Base-by-base conservation (phyloP, 2,113 vertebrate genomes). In the Nycticebus coucang region DNA sequence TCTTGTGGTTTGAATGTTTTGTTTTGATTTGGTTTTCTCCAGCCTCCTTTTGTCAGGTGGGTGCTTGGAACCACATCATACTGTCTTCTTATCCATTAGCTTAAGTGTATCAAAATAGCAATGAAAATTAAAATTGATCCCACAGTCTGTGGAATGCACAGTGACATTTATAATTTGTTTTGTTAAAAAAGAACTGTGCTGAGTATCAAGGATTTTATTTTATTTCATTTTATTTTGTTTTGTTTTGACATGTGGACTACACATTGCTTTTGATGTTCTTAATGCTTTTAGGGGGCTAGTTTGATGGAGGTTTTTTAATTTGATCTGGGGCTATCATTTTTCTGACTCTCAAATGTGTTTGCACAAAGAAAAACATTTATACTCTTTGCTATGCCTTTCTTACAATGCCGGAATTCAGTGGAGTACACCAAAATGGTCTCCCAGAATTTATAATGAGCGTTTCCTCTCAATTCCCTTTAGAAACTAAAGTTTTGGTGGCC, bases 331-430 rank as follows among this genome's bases (percentile, higher is more conserved):
- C 14, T 87, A 80, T 93, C 41, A 55, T 37, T 94, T 84, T 79
- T 80, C 71, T 92, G 69, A 86, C 91, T 83, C 60, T 95, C 68
- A 86, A n/a, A 86, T 28, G 72, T 72, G 60, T 94, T 95, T 93
- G 18, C 21, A 77, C 13, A 90, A 68, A 95, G 6, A 87, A 33
- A 87, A 80, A 87, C 35, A n/a, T 77, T 79, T 93, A 87, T 83
- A 9, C 2, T 78, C 53, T 78, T 81, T 77, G 19, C 79, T 55
- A 50, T 77, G 68, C 35, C 18, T 68, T 19, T 77, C 59, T 79
- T 59, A 60, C 57, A 87, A 94, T 35, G 55, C 22, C 69, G 93
- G n/a, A 87, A 87, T 93, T 97, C 74, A n/a, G 8, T 69, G 22
- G 19, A 13, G 41, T 81, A 17, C 0, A 64, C 35, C 59, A 64